These are phyloP conservation scores for Gymnodraco acuticeps DNA, from an alignment of 2,797 vertebrate species.

Conservation along the genomic window DNA sequence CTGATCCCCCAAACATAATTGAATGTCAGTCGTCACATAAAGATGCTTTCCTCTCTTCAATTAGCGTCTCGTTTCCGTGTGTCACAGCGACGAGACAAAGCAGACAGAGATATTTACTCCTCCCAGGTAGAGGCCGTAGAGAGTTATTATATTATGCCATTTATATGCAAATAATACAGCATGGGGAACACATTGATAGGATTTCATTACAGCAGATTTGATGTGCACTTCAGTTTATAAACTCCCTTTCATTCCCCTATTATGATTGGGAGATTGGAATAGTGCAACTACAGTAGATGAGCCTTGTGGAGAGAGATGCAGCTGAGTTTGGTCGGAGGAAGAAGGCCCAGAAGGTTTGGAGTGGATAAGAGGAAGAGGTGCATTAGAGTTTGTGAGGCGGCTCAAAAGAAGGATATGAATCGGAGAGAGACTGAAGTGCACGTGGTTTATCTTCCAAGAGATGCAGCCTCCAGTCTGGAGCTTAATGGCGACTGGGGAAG, in stretches of 20 bases:
- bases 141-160: conserved; percentile 87
- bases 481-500: background rate
- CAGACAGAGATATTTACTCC: conserved; percentile 87
- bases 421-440: conserved; percentile 21
- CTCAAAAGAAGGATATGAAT: conserved; percentile 12
- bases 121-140: conserved; percentile 73
- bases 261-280: conserved; percentile 81
- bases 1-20: conserved; percentile 85
- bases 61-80: conserved; percentile 81
- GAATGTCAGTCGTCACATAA: conserved; percentile 88
- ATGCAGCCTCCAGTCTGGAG: conserved; percentile 15
- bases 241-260: conserved; percentile 83
- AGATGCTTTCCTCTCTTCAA: conserved; percentile 85
- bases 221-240: conserved; percentile 85
- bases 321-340: conserved; percentile 13
- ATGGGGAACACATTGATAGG: conserved; percentile 79
- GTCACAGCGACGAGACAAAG: conserved; percentile 81
- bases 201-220: conserved; percentile 85
- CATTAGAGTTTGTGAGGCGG: background rate
- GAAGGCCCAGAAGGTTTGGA: background rate
- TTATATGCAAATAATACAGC: conserved; percentile 89
- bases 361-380: conserved; percentile 10
- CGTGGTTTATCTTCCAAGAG: conserved; percentile 24
- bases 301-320: conserved; percentile 20
- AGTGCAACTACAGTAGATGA: conserved; percentile 54